These are phyloP conservation scores for Rhabdomys pumilio DNA, from an alignment of 2,797 vertebrate species.

Conservation along the genomic window DNA sequence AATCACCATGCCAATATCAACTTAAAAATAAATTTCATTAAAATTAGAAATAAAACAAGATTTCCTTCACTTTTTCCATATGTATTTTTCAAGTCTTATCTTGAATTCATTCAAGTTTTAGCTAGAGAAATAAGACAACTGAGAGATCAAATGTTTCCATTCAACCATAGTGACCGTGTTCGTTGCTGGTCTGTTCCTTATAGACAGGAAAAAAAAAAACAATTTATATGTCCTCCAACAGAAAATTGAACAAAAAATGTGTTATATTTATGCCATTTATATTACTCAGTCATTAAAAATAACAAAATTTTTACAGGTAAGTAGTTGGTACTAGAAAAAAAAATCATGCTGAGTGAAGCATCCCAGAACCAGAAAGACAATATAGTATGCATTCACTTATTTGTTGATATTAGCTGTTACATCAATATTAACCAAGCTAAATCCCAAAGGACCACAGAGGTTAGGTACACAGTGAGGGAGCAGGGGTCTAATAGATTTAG, in stretches of 20 bases:
- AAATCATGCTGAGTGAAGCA: not conserved
- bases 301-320: not conserved
- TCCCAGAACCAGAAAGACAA: not conserved
- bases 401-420: not conserved
- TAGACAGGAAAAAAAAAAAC: not conserved
- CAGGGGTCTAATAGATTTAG: not conserved
- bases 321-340: not conserved
- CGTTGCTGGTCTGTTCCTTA: not conserved
- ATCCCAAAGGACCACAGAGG: not conserved
- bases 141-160: not conserved
- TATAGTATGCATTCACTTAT: not conserved
- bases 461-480: not conserved
- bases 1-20: not conserved
- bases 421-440: not conserved
- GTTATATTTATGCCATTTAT: not conserved
- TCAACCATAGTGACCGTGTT: too few relatives aligned
- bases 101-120: not conserved
- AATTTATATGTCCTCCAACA: not conserved
- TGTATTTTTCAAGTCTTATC: not conserved
- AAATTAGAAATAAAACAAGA: not conserved
- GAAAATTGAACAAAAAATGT: not conserved
- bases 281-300: not conserved
- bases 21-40: not conserved
- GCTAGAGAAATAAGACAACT: not conserved
- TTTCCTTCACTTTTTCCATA: not conserved